Evolutionary conservation across 2,113 vertebrate species (phyloP).

Genomic region (Aegypius monachus): DNA sequence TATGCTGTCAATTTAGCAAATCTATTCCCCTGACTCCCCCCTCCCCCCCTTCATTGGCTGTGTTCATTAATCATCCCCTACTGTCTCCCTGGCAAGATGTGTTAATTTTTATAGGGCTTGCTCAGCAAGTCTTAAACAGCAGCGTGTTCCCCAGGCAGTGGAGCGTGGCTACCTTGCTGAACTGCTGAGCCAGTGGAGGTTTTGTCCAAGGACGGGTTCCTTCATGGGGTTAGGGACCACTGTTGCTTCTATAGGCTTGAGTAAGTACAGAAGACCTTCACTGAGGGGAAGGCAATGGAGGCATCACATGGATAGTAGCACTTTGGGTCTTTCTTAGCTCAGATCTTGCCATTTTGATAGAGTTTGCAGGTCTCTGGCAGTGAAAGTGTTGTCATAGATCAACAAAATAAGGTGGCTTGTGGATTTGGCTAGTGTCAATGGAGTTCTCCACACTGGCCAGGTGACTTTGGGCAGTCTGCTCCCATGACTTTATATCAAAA

Average conservation of each 20-base stretch:
- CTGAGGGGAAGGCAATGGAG: background rate
- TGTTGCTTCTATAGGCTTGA: background rate
- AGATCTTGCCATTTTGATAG: background rate
- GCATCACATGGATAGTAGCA: background rate
- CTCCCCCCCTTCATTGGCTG: background rate
- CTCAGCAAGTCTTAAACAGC: background rate
- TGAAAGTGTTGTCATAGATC: background rate
- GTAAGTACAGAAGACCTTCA: background rate
- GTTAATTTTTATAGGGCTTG: constrained; percentile 7
- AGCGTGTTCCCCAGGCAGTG: background rate
- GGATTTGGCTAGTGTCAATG: background rate
- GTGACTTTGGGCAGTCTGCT: background rate
- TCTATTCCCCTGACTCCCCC: background rate
- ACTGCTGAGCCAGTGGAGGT: background rate
- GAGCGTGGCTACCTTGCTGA: background rate
- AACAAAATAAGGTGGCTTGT: background rate
- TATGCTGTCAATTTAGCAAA: constrained; percentile 31
- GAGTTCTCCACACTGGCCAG: background rate
- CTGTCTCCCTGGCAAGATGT: background rate
- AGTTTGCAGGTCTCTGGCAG: background rate
- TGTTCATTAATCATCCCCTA: background rate
- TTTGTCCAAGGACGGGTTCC: background rate
- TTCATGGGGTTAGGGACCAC: background rate
- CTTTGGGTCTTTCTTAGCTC: background rate
- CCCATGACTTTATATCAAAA: background rate